Percentiles rank a stretch among this genome's conserved stretches.
These are phyloP conservation scores for Eupithecia subfuscata DNA, from an alignment of 2,888 invertebrate genomes.

Conservation along the genomic window DNA sequence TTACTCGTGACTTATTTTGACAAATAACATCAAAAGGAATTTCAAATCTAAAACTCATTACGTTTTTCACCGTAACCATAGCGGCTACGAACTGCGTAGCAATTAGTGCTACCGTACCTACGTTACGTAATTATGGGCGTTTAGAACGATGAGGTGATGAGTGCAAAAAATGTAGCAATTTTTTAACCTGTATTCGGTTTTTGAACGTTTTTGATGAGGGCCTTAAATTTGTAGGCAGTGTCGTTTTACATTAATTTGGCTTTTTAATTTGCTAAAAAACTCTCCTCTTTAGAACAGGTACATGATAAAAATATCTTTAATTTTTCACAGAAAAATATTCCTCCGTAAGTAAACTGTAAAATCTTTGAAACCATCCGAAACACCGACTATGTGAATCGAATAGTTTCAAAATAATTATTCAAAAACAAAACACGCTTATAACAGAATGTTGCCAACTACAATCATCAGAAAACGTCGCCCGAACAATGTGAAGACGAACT, in stretches of 20 bases:
- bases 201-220: conserved; percentile 25
- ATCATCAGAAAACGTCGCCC: background rate
- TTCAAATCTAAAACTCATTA: conserved; percentile 43
- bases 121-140: conserved; percentile 74
- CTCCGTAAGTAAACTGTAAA: background rate
- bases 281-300: background rate
- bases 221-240: conserved; percentile 12
- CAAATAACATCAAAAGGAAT: conserved; percentile 1
- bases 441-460: background rate
- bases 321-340: background rate
- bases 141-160: conserved; percentile 53
- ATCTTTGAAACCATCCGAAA: background rate
- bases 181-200: conserved; percentile 32
- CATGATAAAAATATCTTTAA: background rate
- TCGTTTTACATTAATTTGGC: conserved; percentile 14
- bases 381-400: background rate
- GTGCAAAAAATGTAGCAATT: conserved; percentile 35
- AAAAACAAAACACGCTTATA: background rate
- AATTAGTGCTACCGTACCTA: conserved; percentile 76
- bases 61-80: conserved; percentile 26
- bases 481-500: background rate
- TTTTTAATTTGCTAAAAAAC: background rate
- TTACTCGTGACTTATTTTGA: background rate
- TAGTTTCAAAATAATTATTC: background rate
- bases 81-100: conserved; percentile 77